Conservation (phyloP, 2,888 invertebrate species). For the Hypena proboscidalis region DNA sequence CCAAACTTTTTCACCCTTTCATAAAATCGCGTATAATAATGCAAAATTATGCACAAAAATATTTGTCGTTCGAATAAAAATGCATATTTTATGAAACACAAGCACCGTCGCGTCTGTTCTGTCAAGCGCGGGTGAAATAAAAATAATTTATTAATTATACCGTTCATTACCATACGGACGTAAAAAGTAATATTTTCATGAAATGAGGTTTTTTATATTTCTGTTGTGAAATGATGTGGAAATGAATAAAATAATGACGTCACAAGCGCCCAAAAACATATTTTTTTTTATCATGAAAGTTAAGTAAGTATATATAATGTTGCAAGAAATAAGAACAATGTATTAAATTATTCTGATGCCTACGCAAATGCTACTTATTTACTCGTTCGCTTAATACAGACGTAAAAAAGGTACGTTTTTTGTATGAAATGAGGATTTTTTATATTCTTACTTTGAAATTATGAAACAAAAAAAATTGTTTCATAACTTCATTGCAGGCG, state of each 20-base stretch:
- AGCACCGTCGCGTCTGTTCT: slow-evolving; percentile 19
- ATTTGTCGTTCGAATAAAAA: slow-evolving; percentile 29
- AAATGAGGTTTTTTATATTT: neutral
- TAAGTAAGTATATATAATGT: no score
- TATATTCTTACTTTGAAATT: no score
- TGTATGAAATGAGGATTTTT: no score
- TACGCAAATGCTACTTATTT: no score
- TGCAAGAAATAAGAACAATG: no score
- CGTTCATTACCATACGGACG: slow-evolving; percentile 31
- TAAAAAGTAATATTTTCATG: slow-evolving; percentile 5
- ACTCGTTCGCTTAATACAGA: no score
- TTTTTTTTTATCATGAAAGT: neutral
- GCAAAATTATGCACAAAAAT: slow-evolving; percentile 33
- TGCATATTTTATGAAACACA: slow-evolving; percentile 36
- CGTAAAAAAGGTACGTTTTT: no score
- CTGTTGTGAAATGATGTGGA: neutral
- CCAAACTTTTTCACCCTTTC: slow-evolving; percentile 4
- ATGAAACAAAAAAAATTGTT: no score
- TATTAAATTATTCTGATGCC: no score
- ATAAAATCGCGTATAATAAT: slow-evolving; percentile 17
- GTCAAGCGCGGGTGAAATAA: slow-evolving; percentile 13
- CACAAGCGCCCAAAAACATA: neutral
- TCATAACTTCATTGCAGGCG: slow-evolving; percentile 16
- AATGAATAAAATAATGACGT: neutral
- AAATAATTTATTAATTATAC: slow-evolving; percentile 39